A percentile compares a stretch with the other conserved stretches of the same genome.
Conservation (phyloP, 2,797 vertebrate genomes). For the Poeciliopsis turneri region DNA sequence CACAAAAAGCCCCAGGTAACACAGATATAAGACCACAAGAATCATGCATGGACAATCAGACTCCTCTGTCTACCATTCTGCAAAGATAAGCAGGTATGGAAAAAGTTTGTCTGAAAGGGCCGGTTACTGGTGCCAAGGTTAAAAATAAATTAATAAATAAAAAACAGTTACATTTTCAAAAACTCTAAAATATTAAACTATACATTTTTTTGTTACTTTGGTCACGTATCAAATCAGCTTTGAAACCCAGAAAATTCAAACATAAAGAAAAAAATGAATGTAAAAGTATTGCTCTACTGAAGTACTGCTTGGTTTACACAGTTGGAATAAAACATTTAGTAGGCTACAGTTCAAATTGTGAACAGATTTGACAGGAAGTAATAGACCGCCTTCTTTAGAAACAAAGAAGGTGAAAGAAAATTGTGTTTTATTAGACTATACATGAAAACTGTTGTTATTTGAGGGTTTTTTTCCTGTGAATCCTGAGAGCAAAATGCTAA, state of each 20-base stretch:
- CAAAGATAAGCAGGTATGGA: too few relatives aligned
- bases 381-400: background rate
- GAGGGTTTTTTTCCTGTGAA: background rate
- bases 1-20: background rate
- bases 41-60: background rate
- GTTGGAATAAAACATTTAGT: background rate
- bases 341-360: background rate
- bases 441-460: background rate
- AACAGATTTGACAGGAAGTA: background rate
- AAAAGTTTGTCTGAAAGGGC: too few relatives aligned
- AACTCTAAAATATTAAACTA: too few relatives aligned
- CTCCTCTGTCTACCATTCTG: background rate
- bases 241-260: background rate
- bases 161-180: too few relatives aligned
- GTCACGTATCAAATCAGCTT: too few relatives aligned
- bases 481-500: background rate
- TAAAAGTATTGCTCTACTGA: background rate
- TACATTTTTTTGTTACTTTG: too few relatives aligned
- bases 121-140: too few relatives aligned
- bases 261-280: background rate
- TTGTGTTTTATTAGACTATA: background rate
- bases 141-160: too few relatives aligned
- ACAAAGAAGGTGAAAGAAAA: background rate
- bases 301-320: background rate
- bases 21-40: background rate